These are phyloP conservation scores for Athrips mouffetella DNA, from an alignment of 2,888 invertebrate genomes.

Conservation along the genomic window DNA sequence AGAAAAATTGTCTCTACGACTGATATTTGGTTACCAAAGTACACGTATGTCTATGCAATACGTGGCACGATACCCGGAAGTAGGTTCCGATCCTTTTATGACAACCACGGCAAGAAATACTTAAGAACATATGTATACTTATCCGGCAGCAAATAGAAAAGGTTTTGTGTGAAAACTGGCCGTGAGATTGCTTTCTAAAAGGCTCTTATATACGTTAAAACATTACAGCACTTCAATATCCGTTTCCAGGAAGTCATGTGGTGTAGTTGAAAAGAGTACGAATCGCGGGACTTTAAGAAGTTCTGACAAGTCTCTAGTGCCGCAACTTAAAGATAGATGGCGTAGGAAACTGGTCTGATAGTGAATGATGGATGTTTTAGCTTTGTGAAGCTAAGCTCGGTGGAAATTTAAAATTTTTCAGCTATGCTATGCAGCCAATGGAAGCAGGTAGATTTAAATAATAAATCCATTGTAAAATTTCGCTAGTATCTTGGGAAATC, in stretches of 20 bases:
- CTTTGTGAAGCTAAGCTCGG: background rate
- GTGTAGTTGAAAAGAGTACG: background rate
- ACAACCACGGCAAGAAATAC: no score
- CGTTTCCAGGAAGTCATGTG: background rate
- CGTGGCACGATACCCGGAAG: no score
- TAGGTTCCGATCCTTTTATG: no score
- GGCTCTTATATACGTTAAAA: background rate
- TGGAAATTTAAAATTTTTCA: background rate
- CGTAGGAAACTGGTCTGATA: background rate
- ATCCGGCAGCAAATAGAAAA: no score
- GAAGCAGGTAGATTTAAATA: background rate
- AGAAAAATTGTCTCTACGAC: no score
- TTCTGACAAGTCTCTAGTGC: background rate
- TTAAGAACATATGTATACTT: no score
- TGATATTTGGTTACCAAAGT: no score
- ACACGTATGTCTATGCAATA: no score
- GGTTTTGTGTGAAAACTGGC: no score
- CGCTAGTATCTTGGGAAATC: no score
- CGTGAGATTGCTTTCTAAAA: no score
- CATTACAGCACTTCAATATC: background rate
- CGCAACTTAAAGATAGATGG: background rate
- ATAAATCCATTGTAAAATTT: background rate
- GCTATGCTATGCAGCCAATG: background rate
- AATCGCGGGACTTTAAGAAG: background rate
- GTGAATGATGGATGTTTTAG: background rate